Evolutionary conservation across 2,888 invertebrate species (phyloP).

Genomic region (Drosophila gaucha): DNA sequence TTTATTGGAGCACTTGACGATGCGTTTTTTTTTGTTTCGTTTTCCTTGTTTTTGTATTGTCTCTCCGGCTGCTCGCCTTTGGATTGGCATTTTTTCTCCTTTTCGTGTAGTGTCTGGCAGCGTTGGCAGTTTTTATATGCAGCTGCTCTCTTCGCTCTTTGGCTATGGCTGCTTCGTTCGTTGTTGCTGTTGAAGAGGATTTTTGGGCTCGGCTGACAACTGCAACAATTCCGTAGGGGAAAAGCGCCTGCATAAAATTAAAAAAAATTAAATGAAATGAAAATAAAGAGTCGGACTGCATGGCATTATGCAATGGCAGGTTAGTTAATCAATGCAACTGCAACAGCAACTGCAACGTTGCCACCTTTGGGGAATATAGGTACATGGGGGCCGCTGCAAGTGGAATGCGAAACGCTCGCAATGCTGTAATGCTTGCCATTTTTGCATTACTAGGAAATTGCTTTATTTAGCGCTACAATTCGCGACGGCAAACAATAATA

Average conservation of each 20-base stretch:
- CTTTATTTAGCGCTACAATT: conserved; percentile 60
- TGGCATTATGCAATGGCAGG: conserved; percentile 62
- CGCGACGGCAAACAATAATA: conserved; percentile 32
- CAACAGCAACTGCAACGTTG: conserved; percentile 50
- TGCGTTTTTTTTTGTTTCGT: conserved; percentile 6
- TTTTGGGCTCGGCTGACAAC: conserved; percentile 66
- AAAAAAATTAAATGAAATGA: conserved; percentile 22
- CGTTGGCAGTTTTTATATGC: conserved; percentile 39
- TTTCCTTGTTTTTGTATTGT: conserved; percentile 34
- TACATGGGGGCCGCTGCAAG: conserved; percentile 17
- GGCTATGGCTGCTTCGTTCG: conserved; percentile 19
- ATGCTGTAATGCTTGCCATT: conserved; percentile 56
- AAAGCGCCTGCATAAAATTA: conserved; percentile 66
- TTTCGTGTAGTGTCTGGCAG: conserved; percentile 16
- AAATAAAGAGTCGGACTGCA: conserved; percentile 28
- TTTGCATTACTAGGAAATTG: conserved; percentile 63
- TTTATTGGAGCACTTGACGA: conserved; percentile 76
- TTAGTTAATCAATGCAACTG: conserved; percentile 75
- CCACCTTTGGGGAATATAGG: conserved; percentile 58
- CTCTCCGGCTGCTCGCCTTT: conserved; percentile 61
- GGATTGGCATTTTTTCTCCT: conserved; percentile 61
- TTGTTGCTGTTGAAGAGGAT: conserved; percentile 49
- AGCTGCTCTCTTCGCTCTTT: conserved; percentile 26
- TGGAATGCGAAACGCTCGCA: conserved; percentile 46
- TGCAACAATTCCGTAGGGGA: conserved; percentile 62